Percentiles rank a stretch among this genome's conserved stretches.
Conservation (phyloP, 2,888 invertebrate genomes). For the Tenthredo scrophulariae region DNA sequence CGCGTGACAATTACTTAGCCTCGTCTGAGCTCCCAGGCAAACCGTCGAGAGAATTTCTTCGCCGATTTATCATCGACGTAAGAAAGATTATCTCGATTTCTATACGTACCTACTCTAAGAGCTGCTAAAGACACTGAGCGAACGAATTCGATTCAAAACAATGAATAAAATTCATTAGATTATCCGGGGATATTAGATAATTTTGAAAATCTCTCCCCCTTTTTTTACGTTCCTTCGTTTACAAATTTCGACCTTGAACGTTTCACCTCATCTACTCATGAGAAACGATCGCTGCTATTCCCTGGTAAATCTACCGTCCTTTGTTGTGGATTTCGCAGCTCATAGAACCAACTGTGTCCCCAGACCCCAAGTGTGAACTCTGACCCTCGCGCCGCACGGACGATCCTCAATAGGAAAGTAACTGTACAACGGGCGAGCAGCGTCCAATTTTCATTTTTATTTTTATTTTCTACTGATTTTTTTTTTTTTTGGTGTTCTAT, state of each 20-base stretch:
- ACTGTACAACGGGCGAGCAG: slow-evolving; percentile 42
- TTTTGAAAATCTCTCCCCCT: neutral
- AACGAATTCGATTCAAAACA: neutral
- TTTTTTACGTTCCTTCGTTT: neutral
- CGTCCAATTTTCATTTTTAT: slow-evolving; percentile 44
- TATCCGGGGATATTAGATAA: neutral
- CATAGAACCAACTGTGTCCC: slow-evolving; percentile 20
- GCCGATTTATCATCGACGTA: slow-evolving; percentile 46
- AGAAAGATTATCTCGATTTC: slow-evolving; percentile 48
- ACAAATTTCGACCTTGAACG: neutral
- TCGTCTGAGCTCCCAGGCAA: slow-evolving; percentile 25
- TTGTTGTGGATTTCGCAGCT: slow-evolving; percentile 9
- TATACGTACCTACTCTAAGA: neutral
- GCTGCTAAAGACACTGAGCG: neutral
- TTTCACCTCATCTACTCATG: neutral
- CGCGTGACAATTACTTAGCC: slow-evolving; percentile 56
- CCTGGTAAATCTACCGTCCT: neutral
- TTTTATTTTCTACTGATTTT: slow-evolving; percentile 56
- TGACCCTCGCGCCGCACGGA: slow-evolving; percentile 61
- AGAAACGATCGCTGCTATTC: neutral
- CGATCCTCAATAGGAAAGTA: slow-evolving; percentile 59
- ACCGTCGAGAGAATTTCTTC: slow-evolving; percentile 38
- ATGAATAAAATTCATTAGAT: neutral
- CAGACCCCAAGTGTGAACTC: slow-evolving; percentile 66
- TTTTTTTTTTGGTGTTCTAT: slow-evolving; percentile 25